phyloP scores from a whole-genome alignment of 2,113 vertebrate genomes.

The Sylvilagus bachmani region DNA sequence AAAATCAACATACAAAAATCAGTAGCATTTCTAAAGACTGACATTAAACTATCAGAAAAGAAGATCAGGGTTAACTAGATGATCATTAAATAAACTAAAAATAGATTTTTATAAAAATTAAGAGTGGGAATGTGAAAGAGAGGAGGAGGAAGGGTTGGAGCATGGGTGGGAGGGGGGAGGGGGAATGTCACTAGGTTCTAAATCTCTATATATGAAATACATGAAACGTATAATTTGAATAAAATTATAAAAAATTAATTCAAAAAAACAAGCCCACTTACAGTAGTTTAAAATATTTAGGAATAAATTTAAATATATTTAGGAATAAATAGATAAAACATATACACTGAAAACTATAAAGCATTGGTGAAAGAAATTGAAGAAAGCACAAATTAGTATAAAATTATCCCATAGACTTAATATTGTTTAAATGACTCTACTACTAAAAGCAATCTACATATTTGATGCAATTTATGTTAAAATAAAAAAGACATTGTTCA shows the following conservation, averaged over 20 bases:
- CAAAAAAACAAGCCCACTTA: neutral
- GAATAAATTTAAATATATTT: neutral
- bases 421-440: neutral
- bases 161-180: too few species aligned
- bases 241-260: neutral
- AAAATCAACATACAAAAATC: neutral
- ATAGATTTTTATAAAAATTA: too few species aligned
- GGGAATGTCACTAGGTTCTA: too few species aligned
- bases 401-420: neutral
- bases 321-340: neutral
- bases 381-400: neutral
- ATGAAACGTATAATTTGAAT: too few species aligned
- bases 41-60: neutral
- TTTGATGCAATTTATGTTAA: neutral
- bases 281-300: neutral
- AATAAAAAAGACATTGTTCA: neutral
- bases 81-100: too few species aligned
- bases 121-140: too few species aligned
- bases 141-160: too few species aligned
- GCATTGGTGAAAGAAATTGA: neutral
- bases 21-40: neutral
- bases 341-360: neutral
- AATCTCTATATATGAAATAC: too few species aligned
- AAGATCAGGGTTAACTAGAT: too few species aligned
- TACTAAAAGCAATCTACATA: neutral